Evolutionary conservation across 2,113 vertebrate species (phyloP).

Genomic region (Alectura lathami): DNA sequence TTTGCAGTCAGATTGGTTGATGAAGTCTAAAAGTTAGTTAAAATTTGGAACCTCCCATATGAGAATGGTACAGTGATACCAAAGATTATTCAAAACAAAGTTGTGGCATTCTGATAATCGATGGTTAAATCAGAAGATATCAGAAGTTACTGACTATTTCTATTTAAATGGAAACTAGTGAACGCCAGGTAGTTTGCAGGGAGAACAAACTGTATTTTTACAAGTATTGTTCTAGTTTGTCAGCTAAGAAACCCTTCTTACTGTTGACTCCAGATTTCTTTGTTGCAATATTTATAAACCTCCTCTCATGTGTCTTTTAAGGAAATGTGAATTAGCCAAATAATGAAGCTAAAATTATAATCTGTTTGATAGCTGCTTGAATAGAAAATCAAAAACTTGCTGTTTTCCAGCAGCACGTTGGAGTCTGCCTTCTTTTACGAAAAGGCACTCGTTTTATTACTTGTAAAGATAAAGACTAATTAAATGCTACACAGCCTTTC

Average conservation of each 20-base stretch:
- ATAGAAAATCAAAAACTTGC: conserved; percentile 60
- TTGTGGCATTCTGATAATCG: neutral
- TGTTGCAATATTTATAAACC: conserved; percentile 72
- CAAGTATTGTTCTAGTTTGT: conserved; percentile 39
- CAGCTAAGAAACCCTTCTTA: conserved; percentile 2
- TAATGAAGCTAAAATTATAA: conserved; percentile 68
- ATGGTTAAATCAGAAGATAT: neutral
- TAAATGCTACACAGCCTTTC: conserved; percentile 70
- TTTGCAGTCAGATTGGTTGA: neutral
- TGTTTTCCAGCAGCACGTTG: neutral
- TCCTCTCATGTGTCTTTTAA: conserved; percentile 62
- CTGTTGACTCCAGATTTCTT: conserved; percentile 52
- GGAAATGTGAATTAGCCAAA: conserved; percentile 67
- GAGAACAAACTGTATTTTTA: conserved; percentile 20
- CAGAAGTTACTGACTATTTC: neutral
- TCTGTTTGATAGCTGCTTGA: conserved; percentile 72
- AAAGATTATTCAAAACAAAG: neutral
- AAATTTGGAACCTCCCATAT: neutral
- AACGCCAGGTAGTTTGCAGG: neutral
- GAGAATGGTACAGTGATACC: neutral
- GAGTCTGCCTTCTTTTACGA: conserved; percentile 57
- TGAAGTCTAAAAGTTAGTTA: neutral
- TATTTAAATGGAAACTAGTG: neutral
- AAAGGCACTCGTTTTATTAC: conserved; percentile 63
- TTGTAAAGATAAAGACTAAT: conserved; percentile 76